phyloP scores from a whole-genome alignment of 2,113 vertebrate genomes.

The Sylvia atricapilla region DNA sequence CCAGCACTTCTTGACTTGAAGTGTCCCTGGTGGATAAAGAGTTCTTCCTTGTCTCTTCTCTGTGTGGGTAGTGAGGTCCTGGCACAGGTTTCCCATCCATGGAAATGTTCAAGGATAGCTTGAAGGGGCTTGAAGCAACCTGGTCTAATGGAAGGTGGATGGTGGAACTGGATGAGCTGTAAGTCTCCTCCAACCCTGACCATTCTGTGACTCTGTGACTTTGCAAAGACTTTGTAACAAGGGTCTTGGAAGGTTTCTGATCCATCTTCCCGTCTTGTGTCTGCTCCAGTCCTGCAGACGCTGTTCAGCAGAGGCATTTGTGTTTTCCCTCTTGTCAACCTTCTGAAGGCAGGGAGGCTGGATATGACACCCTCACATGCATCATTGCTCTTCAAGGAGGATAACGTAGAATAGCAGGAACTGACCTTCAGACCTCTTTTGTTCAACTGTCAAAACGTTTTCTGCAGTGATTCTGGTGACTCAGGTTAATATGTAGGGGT shows the following conservation, averaged over 20 bases:
- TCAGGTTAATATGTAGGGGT: neutral
- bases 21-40: rapidly evolving
- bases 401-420: neutral
- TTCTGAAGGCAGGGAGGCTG: neutral
- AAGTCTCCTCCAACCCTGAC: neutral
- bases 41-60: neutral
- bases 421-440: neutral
- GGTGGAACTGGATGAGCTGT: neutral
- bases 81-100: neutral
- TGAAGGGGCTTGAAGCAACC: neutral
- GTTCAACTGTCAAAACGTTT: neutral
- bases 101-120: neutral
- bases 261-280: neutral
- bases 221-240: neutral
- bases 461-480: neutral
- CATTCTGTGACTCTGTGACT: neutral
- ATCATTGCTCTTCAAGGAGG: neutral
- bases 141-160: neutral
- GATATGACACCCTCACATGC: neutral
- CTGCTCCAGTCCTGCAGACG: neutral
- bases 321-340: neutral
- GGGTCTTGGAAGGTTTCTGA: neutral
- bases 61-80: neutral
- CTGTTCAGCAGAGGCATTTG: rapidly evolving
- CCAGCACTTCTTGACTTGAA: neutral